Evolutionary conservation across 2,888 invertebrate species (phyloP).

Genomic region (Sisyra terminalis): DNA sequence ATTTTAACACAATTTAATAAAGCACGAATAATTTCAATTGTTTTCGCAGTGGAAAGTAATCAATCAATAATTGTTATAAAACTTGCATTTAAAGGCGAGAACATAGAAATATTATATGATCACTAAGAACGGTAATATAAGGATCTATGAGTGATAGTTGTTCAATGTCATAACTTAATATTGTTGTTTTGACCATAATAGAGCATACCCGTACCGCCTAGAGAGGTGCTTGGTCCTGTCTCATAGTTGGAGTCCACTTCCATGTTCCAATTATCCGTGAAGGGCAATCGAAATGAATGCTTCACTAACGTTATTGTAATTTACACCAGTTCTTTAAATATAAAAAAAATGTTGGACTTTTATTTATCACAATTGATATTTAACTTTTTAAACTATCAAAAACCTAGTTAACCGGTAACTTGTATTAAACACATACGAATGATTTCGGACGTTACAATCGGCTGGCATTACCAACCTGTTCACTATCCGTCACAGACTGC

Average conservation of each 20-base stretch:
- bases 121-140: not conserved
- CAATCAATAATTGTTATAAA: not conserved
- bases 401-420: no score
- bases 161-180: slow-evolving; percentile 3
- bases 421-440: no score
- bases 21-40: not conserved
- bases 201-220: slow-evolving; percentile 3
- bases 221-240: slow-evolving; percentile 1
- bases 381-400: no score
- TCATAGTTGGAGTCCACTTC: slow-evolving; percentile 4
- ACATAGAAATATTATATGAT: not conserved
- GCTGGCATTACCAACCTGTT: no score
- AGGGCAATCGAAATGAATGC: slow-evolving; percentile 2
- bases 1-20: not conserved
- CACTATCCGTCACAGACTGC: no score
- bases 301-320: no score
- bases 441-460: no score
- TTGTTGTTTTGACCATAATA: slow-evolving; percentile 3
- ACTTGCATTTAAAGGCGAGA: not conserved
- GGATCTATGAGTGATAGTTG: slow-evolving; percentile 2
- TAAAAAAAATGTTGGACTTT: no score
- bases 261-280: slow-evolving; percentile 6
- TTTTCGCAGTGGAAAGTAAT: not conserved
- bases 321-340: no score
- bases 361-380: no score